phyloP scores from a whole-genome alignment of 2,888 invertebrate species.

The Microplitis manilae region DNA sequence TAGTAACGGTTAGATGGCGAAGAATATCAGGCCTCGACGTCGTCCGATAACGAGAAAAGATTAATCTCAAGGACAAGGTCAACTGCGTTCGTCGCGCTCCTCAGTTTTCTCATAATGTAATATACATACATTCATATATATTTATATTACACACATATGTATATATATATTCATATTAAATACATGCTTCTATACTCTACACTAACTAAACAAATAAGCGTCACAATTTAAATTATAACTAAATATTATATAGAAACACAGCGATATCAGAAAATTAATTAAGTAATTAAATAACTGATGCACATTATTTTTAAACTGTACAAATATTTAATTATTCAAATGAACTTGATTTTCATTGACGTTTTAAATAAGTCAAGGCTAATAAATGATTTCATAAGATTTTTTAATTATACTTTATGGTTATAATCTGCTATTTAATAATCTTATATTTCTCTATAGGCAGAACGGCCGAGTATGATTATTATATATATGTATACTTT shows the following conservation, averaged over 20 bases:
- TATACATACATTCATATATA: slow-evolving; percentile 2
- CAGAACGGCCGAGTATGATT: too few species aligned
- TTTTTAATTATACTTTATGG: background rate
- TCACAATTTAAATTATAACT: background rate
- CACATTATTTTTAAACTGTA: background rate
- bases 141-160: slow-evolving; percentile 1
- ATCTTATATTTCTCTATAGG: too few species aligned
- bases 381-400: background rate
- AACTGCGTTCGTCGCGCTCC: slow-evolving; percentile 47
- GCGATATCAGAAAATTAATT: background rate
- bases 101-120: slow-evolving; percentile 22
- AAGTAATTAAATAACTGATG: background rate
- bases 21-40: slow-evolving; percentile 57
- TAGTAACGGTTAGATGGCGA: slow-evolving; percentile 8
- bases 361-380: background rate
- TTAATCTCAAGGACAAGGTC: slow-evolving; percentile 71
- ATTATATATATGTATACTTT: too few species aligned
- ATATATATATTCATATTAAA: background rate
- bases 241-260: background rate
- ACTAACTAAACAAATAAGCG: background rate
- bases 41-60: slow-evolving; percentile 70
- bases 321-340: background rate
- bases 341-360: background rate
- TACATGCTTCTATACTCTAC: background rate
- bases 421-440: background rate